Evolutionary conservation across 2,113 vertebrate genomes (phyloP).

Genomic region (Argyrosomus japonicus): DNA sequence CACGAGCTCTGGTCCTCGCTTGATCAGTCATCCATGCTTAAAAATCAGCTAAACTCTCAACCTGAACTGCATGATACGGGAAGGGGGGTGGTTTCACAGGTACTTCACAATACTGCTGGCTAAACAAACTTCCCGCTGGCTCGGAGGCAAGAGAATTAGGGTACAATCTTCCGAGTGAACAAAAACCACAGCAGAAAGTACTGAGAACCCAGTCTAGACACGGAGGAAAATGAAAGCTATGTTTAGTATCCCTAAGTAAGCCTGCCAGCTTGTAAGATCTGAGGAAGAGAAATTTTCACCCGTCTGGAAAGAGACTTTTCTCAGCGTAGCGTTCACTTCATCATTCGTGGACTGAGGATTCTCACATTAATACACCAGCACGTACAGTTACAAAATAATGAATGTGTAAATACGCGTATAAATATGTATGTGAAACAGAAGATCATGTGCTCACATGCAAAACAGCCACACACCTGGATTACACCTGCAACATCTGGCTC

Average conservation of each 20-base stretch:
- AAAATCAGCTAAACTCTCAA: slow-evolving; percentile 41
- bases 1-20: neutral
- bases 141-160: slow-evolving; percentile 58
- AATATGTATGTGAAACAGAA: neutral
- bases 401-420: neutral
- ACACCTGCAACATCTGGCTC: slow-evolving; percentile 61
- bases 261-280: slow-evolving; percentile 74
- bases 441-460: neutral
- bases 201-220: slow-evolving; percentile 76
- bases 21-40: slow-evolving; percentile 22
- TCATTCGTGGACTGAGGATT: neutral
- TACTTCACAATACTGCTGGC: slow-evolving; percentile 56
- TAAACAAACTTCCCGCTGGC: slow-evolving; percentile 66
- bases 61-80: neutral
- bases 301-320: slow-evolving; percentile 55
- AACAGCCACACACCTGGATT: slow-evolving; percentile 42
- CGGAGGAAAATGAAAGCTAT: slow-evolving; percentile 75
- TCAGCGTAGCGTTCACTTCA: slow-evolving; percentile 12
- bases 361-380: neutral
- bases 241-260: slow-evolving; percentile 74
- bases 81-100: slow-evolving; percentile 21
- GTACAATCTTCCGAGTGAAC: slow-evolving; percentile 62
- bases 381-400: neutral
- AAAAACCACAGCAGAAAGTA: slow-evolving; percentile 71
- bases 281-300: slow-evolving; percentile 56